Base-by-base conservation (phyloP, 2,113 vertebrate species). In the Eulacestoma nigropectus region DNA sequence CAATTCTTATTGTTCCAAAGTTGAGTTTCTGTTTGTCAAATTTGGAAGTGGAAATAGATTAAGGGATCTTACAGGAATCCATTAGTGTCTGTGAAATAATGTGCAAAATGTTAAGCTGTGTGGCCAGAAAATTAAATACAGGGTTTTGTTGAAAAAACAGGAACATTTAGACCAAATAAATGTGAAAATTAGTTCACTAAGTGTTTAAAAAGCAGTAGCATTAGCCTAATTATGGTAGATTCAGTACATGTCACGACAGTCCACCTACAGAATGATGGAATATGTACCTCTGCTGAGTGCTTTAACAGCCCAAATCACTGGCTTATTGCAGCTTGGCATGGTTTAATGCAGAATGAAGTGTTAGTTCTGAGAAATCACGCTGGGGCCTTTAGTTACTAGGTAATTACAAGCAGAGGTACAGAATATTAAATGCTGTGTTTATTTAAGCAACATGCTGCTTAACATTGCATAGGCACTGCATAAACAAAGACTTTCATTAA, bases 381-480 rank as follows among this genome's bases (percentile, higher is more conserved):
- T 18, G 87, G 62, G 62, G 18, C 74, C 46, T 87, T 87, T 63
- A 64, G 57, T 94, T 75, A 74, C 60, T 57, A 41, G 33, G 80
- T 93, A 87, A 93, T 91, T 90, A 53, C 75, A 67, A 59, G 84
- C 62, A 95, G 64, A 92, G 85, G 64, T 90, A n/a, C 49, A 62
- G 93, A 88, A 85, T 86, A 93, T 90, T 86, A 94, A 93, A 83
- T 73, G 52, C 57, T 89, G 67, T 83, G 84, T 50, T 93, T 77
- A 70, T 90, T 92, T 93, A 91, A 81, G 96, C 87, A 84, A 19
- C 26, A 27, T 67, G 39, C 52, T 74, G 41, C 60, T 74, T 78
- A 72, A 50, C 32, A 21, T 56, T 69, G 64, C 55, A 59, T 83
- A 75, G 77, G 67, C 76, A 39, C 25, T 70, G 86, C 63, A n/a